A percentile compares a stretch with the other conserved stretches of the same genome.
Evolutionary conservation across 2,888 invertebrate genomes (phyloP).

Genomic region (Thelaira solivaga): DNA sequence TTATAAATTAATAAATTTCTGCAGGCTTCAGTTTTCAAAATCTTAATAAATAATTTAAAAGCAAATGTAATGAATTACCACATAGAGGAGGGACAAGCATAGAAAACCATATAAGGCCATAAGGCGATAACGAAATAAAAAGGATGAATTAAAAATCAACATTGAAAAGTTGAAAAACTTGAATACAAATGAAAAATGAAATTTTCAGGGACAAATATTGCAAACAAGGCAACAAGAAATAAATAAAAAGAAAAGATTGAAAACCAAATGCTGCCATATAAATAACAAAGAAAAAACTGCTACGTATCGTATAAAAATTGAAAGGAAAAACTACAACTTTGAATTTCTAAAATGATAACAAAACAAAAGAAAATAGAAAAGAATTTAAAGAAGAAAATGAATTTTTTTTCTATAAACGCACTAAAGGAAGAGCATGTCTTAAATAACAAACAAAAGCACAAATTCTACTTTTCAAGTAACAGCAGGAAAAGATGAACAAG

Average conservation of each 20-base stretch:
- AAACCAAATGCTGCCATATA: slow-evolving; percentile 1
- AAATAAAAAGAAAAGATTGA: background rate
- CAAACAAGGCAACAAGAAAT: background rate
- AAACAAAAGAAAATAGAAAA: background rate
- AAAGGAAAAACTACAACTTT: background rate
- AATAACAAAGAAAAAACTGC: slow-evolving; percentile 17
- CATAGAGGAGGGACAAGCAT: background rate
- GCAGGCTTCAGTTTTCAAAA: slow-evolving; percentile 21
- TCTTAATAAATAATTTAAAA: slow-evolving; percentile 50
- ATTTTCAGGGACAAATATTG: slow-evolving; percentile 39
- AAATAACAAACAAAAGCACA: slow-evolving; percentile 32
- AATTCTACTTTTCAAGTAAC: slow-evolving; percentile 23
- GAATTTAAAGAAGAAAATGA: background rate
- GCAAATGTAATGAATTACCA: slow-evolving; percentile 28
- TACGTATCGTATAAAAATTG: background rate
- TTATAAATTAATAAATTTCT: slow-evolving; percentile 16
- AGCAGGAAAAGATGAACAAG: slow-evolving; percentile 52
- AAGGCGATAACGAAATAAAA: slow-evolving; percentile 7
- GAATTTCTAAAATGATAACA: slow-evolving; percentile 2
- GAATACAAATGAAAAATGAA: background rate
- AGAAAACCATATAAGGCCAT: background rate
- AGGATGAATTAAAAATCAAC: slow-evolving; percentile 25
- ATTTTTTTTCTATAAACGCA: background rate
- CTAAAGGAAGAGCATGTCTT: slow-evolving; percentile 29
- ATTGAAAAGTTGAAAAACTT: slow-evolving; percentile 31